Evolutionary conservation across 2,113 vertebrate species (phyloP), one percentile per base, ranked within the genome.

Genomic region (Plotosus lineatus): DNA sequence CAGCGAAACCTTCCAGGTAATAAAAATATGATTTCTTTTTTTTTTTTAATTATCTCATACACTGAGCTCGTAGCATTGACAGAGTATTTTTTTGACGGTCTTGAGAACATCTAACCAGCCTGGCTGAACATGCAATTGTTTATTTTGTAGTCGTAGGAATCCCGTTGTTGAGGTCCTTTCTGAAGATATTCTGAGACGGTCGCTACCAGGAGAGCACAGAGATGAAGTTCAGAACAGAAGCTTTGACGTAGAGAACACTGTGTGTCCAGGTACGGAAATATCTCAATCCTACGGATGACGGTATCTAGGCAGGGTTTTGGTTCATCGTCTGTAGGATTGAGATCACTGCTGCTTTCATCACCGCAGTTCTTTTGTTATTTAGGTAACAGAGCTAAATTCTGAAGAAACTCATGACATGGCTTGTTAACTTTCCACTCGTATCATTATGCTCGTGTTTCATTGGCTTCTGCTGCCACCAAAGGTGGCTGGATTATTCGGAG

Each of bases 221-320:
- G 69, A 80, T 33, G 69, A 77, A 4, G 2, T 46, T 11, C 71
- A 19, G 28, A 38, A 55, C 3, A 33, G 76, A 38, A 17, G 89
- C 38, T 87, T 90, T 28, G 89, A 85, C n/a, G 85, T 73, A 72
- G 92, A 90, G 58, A 91, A 91, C 8, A 79, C 82, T 0, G 77
- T 92, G 84, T 98, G 96, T 88, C 95, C 95, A 91, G 96, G 97
- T 97, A 83, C 31, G 50, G 15, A 38, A 7, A 53, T 19, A 50
- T 44, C 58, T 33, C 9, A 31, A 8, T 61, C 2, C 14, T 61
- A 31, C 4, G 17, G 31, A 63, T 36, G 0, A 17, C 2, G n/a
- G 19, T 61, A 36, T 65, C 33, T 10, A 23, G 33, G 19, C 17
- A 23, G 21, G 61, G 9, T 65, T 15, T 53, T 15, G 50, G 6